Conservation (phyloP, 2,113 vertebrate species). For the Antennarius striatus region DNA sequence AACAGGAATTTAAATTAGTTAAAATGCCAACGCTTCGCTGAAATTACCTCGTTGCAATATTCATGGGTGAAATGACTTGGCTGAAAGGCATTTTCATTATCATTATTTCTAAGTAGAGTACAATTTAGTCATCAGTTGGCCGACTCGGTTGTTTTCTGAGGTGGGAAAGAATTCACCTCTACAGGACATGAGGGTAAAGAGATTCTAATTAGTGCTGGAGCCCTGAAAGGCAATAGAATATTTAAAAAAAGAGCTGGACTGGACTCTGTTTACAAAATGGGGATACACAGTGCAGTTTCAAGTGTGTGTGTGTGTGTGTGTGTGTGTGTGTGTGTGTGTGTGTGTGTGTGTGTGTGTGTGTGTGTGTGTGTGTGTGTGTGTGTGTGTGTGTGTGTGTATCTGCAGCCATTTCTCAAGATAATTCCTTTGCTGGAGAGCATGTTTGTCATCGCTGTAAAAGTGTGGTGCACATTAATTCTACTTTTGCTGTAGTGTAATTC, state of each 20-base stretch:
- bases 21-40: slow-evolving; percentile 75
- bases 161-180: slow-evolving; percentile 71
- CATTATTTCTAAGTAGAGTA: slow-evolving; percentile 70
- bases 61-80: slow-evolving; percentile 70
- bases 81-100: slow-evolving; percentile 77
- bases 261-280: slow-evolving; percentile 56
- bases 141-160: slow-evolving; percentile 50
- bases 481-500: slow-evolving; percentile 91
- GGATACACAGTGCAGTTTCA: slow-evolving; percentile 51
- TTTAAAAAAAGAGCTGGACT: slow-evolving; percentile 32
- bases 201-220: slow-evolving; percentile 57
- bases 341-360: too few species aligned
- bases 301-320: slow-evolving; percentile 13
- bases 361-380: slow-evolving; percentile 1
- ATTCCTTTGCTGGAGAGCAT: slow-evolving; percentile 90
- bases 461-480: slow-evolving; percentile 97
- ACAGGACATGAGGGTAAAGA: slow-evolving; percentile 61
- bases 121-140: slow-evolving; percentile 70
- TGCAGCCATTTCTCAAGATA: slow-evolving; percentile 89
- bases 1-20: slow-evolving; percentile 77
- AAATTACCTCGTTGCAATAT: slow-evolving; percentile 75
- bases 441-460: slow-evolving; percentile 89
- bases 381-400: slow-evolving; percentile 23
- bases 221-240: slow-evolving; percentile 48
- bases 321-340: slow-evolving; percentile 7